These are phyloP conservation scores for Hestina assimilis DNA, from an alignment of 1,140 invertebrate genomes.

Conservation along the genomic window DNA sequence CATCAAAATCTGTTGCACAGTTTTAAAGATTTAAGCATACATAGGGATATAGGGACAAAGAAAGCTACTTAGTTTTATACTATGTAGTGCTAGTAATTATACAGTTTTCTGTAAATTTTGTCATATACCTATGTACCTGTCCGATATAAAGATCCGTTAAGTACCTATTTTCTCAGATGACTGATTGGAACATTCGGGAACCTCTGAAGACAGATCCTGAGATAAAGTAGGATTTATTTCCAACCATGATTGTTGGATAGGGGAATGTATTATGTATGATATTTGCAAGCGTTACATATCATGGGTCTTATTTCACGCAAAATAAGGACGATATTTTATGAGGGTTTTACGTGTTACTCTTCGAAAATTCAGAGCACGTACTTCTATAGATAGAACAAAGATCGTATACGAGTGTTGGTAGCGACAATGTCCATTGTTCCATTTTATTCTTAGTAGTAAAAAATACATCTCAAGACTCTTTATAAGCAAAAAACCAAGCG, in stretches of 20 bases:
- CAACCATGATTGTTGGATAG: constrained; percentile 6
- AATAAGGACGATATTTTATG: constrained; percentile 11
- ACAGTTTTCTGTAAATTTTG: no score
- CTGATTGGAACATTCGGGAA: constrained; percentile 21
- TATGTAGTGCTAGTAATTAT: no score
- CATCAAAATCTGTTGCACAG: no score
- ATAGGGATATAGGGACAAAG: no score
- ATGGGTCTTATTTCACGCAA: constrained; percentile 3
- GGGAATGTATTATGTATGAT: constrained; percentile 2
- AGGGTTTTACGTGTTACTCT: constrained; percentile 5
- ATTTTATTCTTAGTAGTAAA: not conserved
- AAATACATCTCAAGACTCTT: no score
- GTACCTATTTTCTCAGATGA: constrained; percentile 14
- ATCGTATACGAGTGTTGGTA: constrained; percentile 4
- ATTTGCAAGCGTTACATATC: not conserved
- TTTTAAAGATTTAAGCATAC: no score
- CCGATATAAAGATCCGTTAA: not conserved
- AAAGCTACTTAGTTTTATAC: no score
- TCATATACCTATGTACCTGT: no score
- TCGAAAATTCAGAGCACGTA: constrained; percentile 16
- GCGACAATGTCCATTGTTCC: constrained; percentile 3
- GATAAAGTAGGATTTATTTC: constrained; percentile 30
- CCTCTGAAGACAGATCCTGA: constrained; percentile 20
- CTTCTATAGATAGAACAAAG: constrained; percentile 11
- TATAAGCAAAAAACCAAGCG: no score